phyloP scores from a whole-genome alignment of 2,113 vertebrate species.

The Phodopus roborovskii region DNA sequence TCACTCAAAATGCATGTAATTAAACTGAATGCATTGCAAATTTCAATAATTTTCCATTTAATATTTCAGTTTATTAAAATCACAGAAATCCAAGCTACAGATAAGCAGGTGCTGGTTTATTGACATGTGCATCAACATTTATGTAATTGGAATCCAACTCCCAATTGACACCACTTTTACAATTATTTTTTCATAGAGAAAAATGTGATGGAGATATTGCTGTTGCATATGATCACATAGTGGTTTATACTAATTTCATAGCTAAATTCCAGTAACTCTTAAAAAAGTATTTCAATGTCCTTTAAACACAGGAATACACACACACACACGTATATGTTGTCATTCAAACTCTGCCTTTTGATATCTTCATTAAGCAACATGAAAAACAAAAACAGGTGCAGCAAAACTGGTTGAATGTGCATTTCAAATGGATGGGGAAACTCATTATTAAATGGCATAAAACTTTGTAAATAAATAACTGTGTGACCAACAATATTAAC shows the following conservation, averaged over 20 bases:
- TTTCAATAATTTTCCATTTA: background rate
- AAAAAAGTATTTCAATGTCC: background rate
- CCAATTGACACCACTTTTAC: background rate
- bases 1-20: background rate
- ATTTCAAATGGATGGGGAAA: background rate
- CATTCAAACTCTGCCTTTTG: background rate
- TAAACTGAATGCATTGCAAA: background rate
- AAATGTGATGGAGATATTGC: background rate
- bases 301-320: background rate
- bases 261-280: background rate
- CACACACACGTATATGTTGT: background rate
- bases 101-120: background rate
- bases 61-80: background rate
- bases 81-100: background rate
- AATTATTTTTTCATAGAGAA: background rate
- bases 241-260: background rate
- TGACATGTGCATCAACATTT: background rate
- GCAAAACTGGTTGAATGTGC: background rate
- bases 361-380: background rate
- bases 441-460: background rate
- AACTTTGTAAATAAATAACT: conserved; percentile 32
- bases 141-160: background rate
- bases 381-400: background rate
- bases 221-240: background rate
- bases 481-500: background rate